Evolutionary conservation across 2,888 invertebrate genomes (phyloP).

Genomic region (Pseudococcus longispinus): DNA sequence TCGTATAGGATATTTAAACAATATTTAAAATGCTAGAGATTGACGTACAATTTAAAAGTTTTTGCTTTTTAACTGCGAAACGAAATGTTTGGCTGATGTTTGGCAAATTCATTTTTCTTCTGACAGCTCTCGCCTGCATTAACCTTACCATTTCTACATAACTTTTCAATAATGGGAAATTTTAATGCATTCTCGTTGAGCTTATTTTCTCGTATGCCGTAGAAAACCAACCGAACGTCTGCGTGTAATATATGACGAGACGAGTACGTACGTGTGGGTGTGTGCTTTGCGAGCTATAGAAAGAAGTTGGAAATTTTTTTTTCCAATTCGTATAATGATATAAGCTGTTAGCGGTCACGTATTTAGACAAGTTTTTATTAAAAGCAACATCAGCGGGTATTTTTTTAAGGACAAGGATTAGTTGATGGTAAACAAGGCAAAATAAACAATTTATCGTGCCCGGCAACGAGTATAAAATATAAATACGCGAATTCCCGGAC

Average conservation of each 20-base stretch:
- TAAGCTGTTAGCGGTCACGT: slow-evolving; percentile 26
- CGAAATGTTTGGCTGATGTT: slow-evolving; percentile 3
- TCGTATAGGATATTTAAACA: neutral
- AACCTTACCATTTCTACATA: slow-evolving; percentile 7
- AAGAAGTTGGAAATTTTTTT: neutral
- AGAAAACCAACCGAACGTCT: neutral
- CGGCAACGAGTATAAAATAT: neutral
- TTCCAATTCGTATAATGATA: slow-evolving; percentile 26
- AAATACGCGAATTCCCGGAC: slow-evolving; percentile 7
- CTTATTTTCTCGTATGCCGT: neutral
- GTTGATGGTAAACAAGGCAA: slow-evolving; percentile 18
- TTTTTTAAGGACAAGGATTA: slow-evolving; percentile 22
- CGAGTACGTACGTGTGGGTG: neutral
- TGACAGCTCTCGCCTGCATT: slow-evolving; percentile 21
- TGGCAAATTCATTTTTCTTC: slow-evolving; percentile 29
- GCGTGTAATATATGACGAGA: neutral
- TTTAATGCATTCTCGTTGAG: neutral
- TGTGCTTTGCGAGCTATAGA: too few species aligned
- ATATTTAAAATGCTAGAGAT: slow-evolving; percentile 11
- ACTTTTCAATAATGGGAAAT: slow-evolving; percentile 25
- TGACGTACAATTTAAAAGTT: slow-evolving; percentile 31
- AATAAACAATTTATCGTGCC: slow-evolving; percentile 15
- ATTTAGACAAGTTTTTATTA: slow-evolving; percentile 16
- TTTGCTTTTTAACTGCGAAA: neutral
- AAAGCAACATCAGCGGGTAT: slow-evolving; percentile 22